These are phyloP conservation scores for Terebella lapidaria DNA, from an alignment of 2,888 invertebrate species.

Conservation along the genomic window DNA sequence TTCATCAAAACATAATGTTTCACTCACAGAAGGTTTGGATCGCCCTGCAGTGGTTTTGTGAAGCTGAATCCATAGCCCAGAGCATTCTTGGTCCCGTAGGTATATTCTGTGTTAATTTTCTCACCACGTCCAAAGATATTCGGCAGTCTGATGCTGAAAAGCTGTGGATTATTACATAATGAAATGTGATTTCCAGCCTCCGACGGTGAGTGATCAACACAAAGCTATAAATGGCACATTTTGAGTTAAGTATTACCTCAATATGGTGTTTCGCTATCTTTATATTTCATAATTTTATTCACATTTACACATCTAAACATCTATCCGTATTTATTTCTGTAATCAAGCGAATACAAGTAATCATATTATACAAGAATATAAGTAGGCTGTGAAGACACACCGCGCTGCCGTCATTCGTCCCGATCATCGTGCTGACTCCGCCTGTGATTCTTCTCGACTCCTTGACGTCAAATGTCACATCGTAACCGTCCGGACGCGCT, in stretches of 20 bases:
- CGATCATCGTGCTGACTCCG: conserved; percentile 79
- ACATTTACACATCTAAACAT: too few species aligned
- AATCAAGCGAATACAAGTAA: too few species aligned
- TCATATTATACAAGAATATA: too few species aligned
- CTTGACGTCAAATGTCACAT: conserved; percentile 81
- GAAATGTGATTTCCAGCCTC: too few species aligned
- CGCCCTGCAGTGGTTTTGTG: conserved; percentile 74
- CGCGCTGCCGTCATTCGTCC: conserved; percentile 85
- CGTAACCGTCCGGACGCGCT: conserved; percentile 35
- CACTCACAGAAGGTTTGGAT: conserved; percentile 50
- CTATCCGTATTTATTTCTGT: too few species aligned
- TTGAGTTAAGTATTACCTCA: too few species aligned
- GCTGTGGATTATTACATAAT: conserved; percentile 27
- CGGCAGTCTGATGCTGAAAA: conserved; percentile 62
- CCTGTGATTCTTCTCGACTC: conserved; percentile 80
- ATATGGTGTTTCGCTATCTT: too few species aligned
- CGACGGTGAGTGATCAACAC: too few species aligned
- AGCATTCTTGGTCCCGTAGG: conserved; percentile 76
- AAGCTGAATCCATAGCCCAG: conserved; percentile 75
- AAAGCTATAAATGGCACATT: too few species aligned
- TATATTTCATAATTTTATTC: too few species aligned
- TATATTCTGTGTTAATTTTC: conserved; percentile 72
- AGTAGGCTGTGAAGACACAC: too few species aligned
- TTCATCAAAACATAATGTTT: too few species aligned
- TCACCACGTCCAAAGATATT: conserved; percentile 87